Evolutionary conservation across 2,113 vertebrate genomes (phyloP).

Genomic region (Forbesichthys agassizii): DNA sequence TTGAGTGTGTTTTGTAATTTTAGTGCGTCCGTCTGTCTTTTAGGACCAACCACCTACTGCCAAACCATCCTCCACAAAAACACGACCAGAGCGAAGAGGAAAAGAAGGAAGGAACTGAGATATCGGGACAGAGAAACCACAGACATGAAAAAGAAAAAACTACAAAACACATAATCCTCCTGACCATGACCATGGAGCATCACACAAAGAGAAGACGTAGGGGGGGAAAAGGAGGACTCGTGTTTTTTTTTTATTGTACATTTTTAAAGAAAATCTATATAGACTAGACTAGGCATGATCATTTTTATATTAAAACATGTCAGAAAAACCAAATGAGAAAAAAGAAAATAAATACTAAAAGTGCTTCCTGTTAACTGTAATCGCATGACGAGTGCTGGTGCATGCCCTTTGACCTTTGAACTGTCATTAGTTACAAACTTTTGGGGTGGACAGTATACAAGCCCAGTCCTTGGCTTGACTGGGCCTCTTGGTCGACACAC

Average conservation of each 20-base stretch:
- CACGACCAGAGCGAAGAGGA: slow-evolving; percentile 66
- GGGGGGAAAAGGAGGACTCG: slow-evolving; percentile 61
- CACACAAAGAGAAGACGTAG: slow-evolving; percentile 33
- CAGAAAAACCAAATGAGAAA: slow-evolving; percentile 59
- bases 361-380: slow-evolving; percentile 91
- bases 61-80: slow-evolving; percentile 82
- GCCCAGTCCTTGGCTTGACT: slow-evolving; percentile 23
- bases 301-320: slow-evolving; percentile 73
- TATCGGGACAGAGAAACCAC: slow-evolving; percentile 17
- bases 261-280: slow-evolving; percentile 72
- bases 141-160: slow-evolving; percentile 16
- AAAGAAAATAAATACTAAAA: slow-evolving; percentile 71
- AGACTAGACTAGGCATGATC: slow-evolving; percentile 88
- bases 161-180: slow-evolving; percentile 55
- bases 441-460: slow-evolving; percentile 60
- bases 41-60: slow-evolving; percentile 90
- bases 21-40: slow-evolving; percentile 34
- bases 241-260: slow-evolving; percentile 78
- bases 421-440: slow-evolving; percentile 82
- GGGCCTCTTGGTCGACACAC: slow-evolving; percentile 32
- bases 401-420: slow-evolving; percentile 87
- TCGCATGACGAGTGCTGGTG: slow-evolving; percentile 93
- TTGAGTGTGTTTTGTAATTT: not conserved
- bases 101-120: slow-evolving; percentile 60
- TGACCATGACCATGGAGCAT: not conserved